Base-by-base conservation (phyloP, 2,797 vertebrate species). In the Sitta carolinensis region DNA sequence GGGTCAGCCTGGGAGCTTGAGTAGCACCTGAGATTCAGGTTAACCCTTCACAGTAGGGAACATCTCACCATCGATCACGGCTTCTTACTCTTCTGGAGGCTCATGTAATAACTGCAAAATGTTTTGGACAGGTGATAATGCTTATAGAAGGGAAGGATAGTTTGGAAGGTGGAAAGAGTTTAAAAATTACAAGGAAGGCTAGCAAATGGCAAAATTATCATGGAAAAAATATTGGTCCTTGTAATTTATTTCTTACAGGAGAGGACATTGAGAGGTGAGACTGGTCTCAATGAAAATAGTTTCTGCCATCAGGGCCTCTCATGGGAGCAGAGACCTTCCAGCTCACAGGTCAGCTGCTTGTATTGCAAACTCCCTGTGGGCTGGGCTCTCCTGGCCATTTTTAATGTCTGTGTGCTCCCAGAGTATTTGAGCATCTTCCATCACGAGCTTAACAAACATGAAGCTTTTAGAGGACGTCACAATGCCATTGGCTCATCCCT, bases 1-100 rank as follows among this genome's bases (percentile, higher is more conserved):
- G 83, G 93, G 77, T 91, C 93, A 96, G 70, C 40, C 51, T 81
- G 51, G 32, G 84, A 95, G 87, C 58, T 84, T 45, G 48, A 89
- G 19, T 45, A 51, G 16, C 66, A 76, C 8, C 7, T 76, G 50
- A 84, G 13, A 38, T 77, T 95, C 52, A 66, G 58, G 50, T 94
- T 96, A 93, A 96, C 90, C 77, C 85, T 82, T 94, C 36, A 32
- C 22, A 51, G 83, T 23, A 26, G 30, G 25, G n/a, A 88, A 10
- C 43, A 82, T n/a, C 63, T 90, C 59, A 57, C 25, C 6, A 9
- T 84, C 66, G 94, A 76, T 82, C 82, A 79, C 67, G 47, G 45
- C 32, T 86, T 66, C 48, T 90, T 73, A 50, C 25, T 75, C n/a
- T 75, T 72, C 25, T 30, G 16, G 20, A 29, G 23, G 59, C 32